Conservation (phyloP, 2,797 vertebrate species). For the Pristis pectinata region DNA sequence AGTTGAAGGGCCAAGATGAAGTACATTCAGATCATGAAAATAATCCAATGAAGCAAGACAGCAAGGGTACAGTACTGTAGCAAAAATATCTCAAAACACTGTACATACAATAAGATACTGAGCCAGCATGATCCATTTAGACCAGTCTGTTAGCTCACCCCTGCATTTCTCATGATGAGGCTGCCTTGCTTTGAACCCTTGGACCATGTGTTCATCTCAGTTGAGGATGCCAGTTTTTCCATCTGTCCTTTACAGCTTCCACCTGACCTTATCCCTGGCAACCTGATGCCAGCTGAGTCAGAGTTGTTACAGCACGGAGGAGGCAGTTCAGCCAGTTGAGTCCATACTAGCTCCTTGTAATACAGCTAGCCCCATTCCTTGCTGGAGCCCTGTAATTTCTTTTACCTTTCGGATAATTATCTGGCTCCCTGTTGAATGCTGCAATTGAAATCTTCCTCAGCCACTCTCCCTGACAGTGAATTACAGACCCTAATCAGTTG, state of each 20-base stretch:
- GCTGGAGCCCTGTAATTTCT: too few species aligned
- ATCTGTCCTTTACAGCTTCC: neutral
- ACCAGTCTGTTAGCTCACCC: neutral
- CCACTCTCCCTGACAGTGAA: too few species aligned
- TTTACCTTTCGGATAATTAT: too few species aligned
- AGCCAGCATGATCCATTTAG: neutral
- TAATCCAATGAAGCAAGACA: neutral
- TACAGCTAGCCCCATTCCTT: too few species aligned
- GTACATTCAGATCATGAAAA: neutral
- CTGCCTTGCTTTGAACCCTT: neutral
- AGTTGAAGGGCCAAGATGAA: neutral
- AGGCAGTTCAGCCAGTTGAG: too few species aligned
- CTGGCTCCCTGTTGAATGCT: too few species aligned
- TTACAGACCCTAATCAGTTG: too few species aligned
- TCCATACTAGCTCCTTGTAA: too few species aligned
- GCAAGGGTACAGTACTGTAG: neutral
- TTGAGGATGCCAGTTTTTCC: neutral
- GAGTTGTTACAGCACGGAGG: too few species aligned
- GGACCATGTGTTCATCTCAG: neutral
- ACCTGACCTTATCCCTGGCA: too few species aligned
- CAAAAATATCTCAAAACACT: neutral
- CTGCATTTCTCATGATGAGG: neutral
- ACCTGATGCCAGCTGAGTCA: too few species aligned
- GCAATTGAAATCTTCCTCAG: too few species aligned
- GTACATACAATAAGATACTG: neutral